These are phyloP conservation scores for Caenorhabditis becei DNA, from an alignment of 2,888 invertebrate genomes.

Conservation along the genomic window DNA sequence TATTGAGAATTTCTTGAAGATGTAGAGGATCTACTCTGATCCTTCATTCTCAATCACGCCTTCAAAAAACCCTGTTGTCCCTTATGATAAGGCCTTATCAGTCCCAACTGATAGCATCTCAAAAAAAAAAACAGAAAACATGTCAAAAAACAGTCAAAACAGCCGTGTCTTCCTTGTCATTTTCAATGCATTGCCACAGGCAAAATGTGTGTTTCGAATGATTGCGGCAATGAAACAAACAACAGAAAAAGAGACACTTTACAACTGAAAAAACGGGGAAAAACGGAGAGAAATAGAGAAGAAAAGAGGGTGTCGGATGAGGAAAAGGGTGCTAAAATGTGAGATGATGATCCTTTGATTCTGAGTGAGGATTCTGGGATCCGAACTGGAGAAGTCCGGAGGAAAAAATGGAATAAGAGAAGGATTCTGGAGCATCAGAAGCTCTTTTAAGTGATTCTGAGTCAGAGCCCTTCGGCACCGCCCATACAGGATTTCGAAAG, in stretches of 20 bases:
- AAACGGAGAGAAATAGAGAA: slow-evolving; percentile 1
- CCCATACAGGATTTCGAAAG: too few relatives aligned
- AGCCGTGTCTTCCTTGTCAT: background rate
- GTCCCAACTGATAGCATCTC: too few relatives aligned
- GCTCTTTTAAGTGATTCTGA: too few relatives aligned
- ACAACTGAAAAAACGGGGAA: slow-evolving; percentile 18
- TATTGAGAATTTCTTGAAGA: too few relatives aligned
- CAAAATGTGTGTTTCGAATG: background rate
- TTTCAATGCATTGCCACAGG: background rate
- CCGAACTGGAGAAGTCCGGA: too few relatives aligned
- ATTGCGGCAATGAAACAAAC: slow-evolving; percentile 19
- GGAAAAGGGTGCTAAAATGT: slow-evolving; percentile 30
- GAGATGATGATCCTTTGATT: slow-evolving; percentile 49
- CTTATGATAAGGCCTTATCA: too few relatives aligned
- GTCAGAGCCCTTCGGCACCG: too few relatives aligned
- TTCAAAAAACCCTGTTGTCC: too few relatives aligned
- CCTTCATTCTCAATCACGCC: too few relatives aligned
- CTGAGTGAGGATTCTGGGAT: background rate
- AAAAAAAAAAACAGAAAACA: background rate
- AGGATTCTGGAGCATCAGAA: too few relatives aligned
- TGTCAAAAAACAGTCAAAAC: background rate
- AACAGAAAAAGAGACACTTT: slow-evolving; percentile 27
- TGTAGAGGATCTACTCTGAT: too few relatives aligned
- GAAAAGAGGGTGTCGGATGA: slow-evolving; percentile 6
- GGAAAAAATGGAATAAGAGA: too few relatives aligned